Base-by-base conservation (phyloP, 2,113 vertebrate genomes). In the Gobius niger region DNA sequence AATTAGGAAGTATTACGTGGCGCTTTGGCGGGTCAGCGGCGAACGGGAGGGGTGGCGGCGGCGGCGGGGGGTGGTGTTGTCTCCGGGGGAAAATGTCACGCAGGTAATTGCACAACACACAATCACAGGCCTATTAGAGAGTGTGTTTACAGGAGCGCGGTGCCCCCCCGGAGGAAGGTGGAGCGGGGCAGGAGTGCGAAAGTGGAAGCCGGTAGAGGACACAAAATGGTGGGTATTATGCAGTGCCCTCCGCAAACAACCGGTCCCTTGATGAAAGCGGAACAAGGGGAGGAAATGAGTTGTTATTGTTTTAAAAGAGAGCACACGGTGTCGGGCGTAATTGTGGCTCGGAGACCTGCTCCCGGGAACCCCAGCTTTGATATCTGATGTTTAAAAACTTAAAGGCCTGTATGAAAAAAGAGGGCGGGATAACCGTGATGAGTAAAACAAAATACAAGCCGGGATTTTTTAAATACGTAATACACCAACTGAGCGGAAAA, bases 101-200 rank as follows among this genome's bases (percentile, higher is more conserved):
- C 70, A 82, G 64, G 57, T 80, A 85, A 86, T 83, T 86, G 77
- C 78, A 70, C 53, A 71, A 50, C 66, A 65, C 74, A 74, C 24
- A 77, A 87, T 82, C 72, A 75, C 68, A 7, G 66, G 67, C 75
- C 72, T 63, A 77, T 75, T 76, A 67, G 50, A 52, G 3, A 6
- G 52, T 68, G 76, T 82, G 24, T 70, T 77, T 68, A 24, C 24
- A 65, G 70, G 75, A 16, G 57, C 57, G 9, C n/a, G 57, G 40
- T 44, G 15, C 40, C 7, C 54, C 7, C 54, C 54, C 19, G 6
- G 54, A 19, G 4, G 16, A 60, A 44, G 40, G 40, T 60, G 57
- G 42, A 15, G 34, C 6, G 40, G 44, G 54, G 57, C 57, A 44
- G 15, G 34, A 40, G 42, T 60, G 42, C 42, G 57, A 60, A 60